Percentiles rank a stretch among this genome's conserved stretches.
These are phyloP conservation scores for Oligia strigilis DNA, from an alignment of 2,888 invertebrate genomes.

Conservation along the genomic window DNA sequence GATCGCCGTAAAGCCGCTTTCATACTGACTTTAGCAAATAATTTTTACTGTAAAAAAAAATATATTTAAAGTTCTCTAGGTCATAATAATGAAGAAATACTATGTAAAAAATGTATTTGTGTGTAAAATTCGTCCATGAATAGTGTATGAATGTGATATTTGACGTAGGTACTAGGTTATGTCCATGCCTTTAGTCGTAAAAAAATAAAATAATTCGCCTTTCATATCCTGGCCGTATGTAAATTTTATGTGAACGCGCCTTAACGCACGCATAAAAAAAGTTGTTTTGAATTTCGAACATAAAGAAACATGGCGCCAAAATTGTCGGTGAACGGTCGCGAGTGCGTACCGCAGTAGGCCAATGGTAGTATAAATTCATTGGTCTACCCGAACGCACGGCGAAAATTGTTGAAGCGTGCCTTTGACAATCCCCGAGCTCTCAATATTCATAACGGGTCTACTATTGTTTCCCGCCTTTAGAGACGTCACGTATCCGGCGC, in stretches of 20 bases:
- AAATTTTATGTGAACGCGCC: slow-evolving; percentile 46
- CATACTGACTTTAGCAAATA: slow-evolving; percentile 3
- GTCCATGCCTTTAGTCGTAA: slow-evolving; percentile 6
- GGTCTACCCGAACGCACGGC: slow-evolving; percentile 73
- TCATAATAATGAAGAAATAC: not conserved
- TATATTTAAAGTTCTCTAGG: not conserved
- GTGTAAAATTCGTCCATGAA: not conserved
- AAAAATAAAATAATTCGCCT: slow-evolving; percentile 31
- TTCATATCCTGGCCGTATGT: slow-evolving; percentile 56
- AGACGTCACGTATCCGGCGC: slow-evolving; percentile 87
- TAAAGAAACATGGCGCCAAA: slow-evolving; percentile 75
- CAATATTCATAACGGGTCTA: slow-evolving; percentile 87
- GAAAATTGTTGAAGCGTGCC: slow-evolving; percentile 81
- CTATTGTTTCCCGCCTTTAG: slow-evolving; percentile 86
- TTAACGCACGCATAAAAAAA: slow-evolving; percentile 65
- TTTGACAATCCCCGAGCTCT: slow-evolving; percentile 81
- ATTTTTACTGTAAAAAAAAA: not conserved
- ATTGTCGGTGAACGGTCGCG: slow-evolving; percentile 64
- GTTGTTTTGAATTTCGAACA: slow-evolving; percentile 75
- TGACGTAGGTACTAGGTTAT: not conserved
- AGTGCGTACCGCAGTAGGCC: slow-evolving; percentile 78
- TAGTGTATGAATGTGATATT: not conserved
- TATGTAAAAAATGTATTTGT: too few relatives aligned
- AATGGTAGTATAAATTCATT: slow-evolving; percentile 75
- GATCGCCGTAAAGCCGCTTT: slow-evolving; percentile 29